Conservation (phyloP, 1,140 invertebrate genomes). For the Pentalonia nigronervosa region DNA sequence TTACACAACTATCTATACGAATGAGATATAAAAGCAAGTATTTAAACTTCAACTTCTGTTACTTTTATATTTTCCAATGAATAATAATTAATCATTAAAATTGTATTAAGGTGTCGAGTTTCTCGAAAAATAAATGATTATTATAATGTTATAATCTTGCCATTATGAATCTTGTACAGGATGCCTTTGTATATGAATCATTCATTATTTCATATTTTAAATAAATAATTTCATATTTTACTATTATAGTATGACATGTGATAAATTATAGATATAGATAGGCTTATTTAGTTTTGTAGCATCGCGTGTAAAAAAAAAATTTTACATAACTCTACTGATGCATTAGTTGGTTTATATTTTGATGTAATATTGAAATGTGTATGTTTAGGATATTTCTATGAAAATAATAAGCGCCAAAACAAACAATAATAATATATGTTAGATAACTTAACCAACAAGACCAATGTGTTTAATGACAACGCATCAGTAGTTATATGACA, state of each 20-base stretch:
- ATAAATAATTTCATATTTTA: conserved; percentile 1
- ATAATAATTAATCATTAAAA: conserved; percentile 15
- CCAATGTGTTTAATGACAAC: background rate
- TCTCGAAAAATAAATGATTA: background rate
- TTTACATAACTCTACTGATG: background rate
- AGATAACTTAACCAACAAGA: conserved; percentile 19
- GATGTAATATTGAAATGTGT: background rate
- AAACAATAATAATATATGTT: conserved; percentile 9
- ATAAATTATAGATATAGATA: background rate
- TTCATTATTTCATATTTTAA: no score
- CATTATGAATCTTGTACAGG: background rate
- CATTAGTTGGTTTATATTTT: background rate
- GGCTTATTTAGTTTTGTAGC: background rate
- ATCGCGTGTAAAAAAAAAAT: background rate
- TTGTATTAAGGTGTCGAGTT: background rate
- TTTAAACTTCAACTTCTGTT: background rate
- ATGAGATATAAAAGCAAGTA: background rate
- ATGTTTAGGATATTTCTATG: background rate
- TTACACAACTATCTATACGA: background rate
- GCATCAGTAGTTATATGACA: background rate
- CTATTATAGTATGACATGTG: background rate
- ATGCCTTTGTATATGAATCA: background rate
- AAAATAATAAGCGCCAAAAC: background rate
- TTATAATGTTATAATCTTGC: no score
- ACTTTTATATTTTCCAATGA: conserved; percentile 32